Percentiles rank a stretch among this genome's conserved stretches.
These are phyloP conservation scores for Apis laboriosa DNA, from an alignment of 1,140 invertebrate species.

Conservation along the genomic window DNA sequence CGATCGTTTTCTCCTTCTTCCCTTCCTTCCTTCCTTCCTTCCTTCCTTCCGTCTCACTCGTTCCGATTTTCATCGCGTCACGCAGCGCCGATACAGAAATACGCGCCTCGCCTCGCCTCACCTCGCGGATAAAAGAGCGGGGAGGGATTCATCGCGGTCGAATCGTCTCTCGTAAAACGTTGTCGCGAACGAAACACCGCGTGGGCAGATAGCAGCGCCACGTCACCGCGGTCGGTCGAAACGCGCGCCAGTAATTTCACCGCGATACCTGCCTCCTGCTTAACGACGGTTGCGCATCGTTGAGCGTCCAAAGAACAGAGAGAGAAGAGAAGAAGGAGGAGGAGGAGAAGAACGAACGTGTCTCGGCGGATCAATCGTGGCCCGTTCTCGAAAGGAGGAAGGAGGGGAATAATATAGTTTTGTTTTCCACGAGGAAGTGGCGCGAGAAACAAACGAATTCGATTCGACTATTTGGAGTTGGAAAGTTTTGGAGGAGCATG, in stretches of 20 bases:
- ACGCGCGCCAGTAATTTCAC: conserved; percentile 69
- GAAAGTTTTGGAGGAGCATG: conserved; percentile 29
- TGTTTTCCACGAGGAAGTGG: not conserved
- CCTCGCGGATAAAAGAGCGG: conserved; percentile 15
- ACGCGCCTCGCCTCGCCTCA: not conserved
- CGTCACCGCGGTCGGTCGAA: conserved; percentile 44
- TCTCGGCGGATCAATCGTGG: not conserved
- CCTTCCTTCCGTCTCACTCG: too few species aligned
- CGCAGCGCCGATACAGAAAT: not conserved
- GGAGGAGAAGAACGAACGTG: too few species aligned
- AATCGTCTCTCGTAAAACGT: conserved; percentile 26
- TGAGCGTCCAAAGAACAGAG: not conserved
- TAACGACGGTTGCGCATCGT: not conserved
- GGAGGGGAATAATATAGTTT: too few species aligned
- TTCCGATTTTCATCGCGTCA: not conserved
- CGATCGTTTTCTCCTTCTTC: conserved; percentile 19
- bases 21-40: not conserved
- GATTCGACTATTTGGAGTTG: not conserved
- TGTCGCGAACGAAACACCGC: conserved; percentile 13
- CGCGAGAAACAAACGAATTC: conserved; percentile 43
- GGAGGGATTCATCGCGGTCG: conserved; percentile 22
- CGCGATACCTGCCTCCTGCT: conserved; percentile 27
- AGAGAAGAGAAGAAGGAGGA: too few species aligned
- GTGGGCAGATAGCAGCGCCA: not conserved
- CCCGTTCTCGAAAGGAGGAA: not conserved